A percentile compares a stretch with the other conserved stretches of the same genome.
phyloP scores from a whole-genome alignment of 2,888 invertebrate genomes.

The Dryobota labecula region DNA sequence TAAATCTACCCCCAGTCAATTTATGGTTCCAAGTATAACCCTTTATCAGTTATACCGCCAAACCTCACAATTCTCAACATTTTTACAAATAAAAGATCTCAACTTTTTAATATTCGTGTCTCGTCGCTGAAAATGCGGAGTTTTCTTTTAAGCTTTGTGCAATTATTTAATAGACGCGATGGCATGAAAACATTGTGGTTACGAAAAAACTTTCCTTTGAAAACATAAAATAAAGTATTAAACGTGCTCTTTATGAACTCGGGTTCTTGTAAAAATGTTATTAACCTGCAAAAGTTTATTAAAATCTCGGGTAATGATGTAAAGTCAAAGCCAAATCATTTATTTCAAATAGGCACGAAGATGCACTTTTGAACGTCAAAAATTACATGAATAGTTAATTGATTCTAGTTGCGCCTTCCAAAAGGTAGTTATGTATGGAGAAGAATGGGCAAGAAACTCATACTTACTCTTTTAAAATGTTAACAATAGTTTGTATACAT shows the following conservation, averaged over 20 bases:
- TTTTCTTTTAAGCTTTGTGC: slow-evolving; percentile 24
- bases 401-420: too few relatives aligned
- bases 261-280: background rate
- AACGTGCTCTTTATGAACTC: background rate
- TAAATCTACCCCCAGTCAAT: background rate
- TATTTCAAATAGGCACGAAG: too few relatives aligned
- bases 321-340: too few relatives aligned
- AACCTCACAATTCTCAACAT: slow-evolving; percentile 11
- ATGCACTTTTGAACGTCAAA: too few relatives aligned
- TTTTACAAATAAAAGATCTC: slow-evolving; percentile 9
- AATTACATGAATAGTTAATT: too few relatives aligned
- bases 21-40: slow-evolving; percentile 5
- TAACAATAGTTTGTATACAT: too few relatives aligned
- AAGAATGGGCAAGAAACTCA: too few relatives aligned
- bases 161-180: slow-evolving; percentile 18
- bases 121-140: slow-evolving; percentile 16
- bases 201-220: slow-evolving; percentile 2
- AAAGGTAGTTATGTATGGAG: too few relatives aligned
- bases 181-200: slow-evolving; percentile 20
- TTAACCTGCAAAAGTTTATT: background rate
- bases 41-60: background rate
- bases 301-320: too few relatives aligned
- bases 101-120: slow-evolving; percentile 39
- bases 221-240: background rate
- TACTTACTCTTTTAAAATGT: too few relatives aligned